Base-by-base conservation (phyloP, 2,113 vertebrate species). In the Pelecanus crispus region DNA sequence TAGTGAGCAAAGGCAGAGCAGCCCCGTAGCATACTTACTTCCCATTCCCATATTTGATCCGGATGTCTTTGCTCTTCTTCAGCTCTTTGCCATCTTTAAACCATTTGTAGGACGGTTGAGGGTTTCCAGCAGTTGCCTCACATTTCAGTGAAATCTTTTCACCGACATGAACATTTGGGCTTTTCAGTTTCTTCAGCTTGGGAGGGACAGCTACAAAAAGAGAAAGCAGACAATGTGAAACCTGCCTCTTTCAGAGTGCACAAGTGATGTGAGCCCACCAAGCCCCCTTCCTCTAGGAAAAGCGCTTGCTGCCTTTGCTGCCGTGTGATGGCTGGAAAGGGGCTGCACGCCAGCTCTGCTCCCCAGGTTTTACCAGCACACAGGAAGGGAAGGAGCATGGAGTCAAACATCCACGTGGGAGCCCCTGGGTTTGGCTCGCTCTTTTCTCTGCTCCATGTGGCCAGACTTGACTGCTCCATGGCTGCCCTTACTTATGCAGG, bases 61-160 rank as follows among this genome's bases (percentile, higher is more conserved):
- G 98, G 94, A 99, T 98, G 96, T 99, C 98, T 73, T 98, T 98
- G 96, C 98, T 99, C 96, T 98, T 99, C 98, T 99, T 99, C 96
- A 99, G 98, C 96, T 99, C 99, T 96, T 97, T 99, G 96, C 99
- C 99, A 11, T 99, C 99, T 98, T 99, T 99, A 98, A 99, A 99
- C 99, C 99, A 99, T 55, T 97, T 99, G 98, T 99, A 99, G 97
- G 98, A 98, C 2, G 98, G 99, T 93, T 96, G 94, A 91, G 99
- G 98, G 97, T 98, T 98, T 55, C 99, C 99, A 7, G 98, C 98
- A 17, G 96, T 97, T 2, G 98, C 99, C 98, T 99, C 99, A 17
- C 99, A 99, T 97, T 99, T 99, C 91, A 99, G 97, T 4, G 97
- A 98, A 83, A 99, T 98, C 97, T 97, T 99, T 93, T 98, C 98